Conservation (phyloP, 2,797 vertebrate genomes). For the Phrynocephalus guinanensis region DNA sequence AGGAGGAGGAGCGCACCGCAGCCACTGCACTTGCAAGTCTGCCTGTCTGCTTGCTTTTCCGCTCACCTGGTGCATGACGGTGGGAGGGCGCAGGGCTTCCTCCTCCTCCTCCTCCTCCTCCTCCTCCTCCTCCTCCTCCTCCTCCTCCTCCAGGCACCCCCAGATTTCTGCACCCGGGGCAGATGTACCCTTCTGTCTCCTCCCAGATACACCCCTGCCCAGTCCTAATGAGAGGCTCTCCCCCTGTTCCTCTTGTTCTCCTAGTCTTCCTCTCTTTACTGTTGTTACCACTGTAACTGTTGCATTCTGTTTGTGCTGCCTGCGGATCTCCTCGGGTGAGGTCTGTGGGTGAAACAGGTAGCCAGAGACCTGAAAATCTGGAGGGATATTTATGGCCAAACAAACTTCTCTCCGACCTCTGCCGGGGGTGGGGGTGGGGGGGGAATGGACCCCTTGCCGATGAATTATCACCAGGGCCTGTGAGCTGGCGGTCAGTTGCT, state of each 20-base stretch:
- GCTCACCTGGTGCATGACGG: too few relatives aligned
- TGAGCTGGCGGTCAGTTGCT: neutral
- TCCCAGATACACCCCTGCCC: too few relatives aligned
- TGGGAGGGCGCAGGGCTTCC: too few relatives aligned
- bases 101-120: too few relatives aligned
- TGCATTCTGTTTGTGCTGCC: neutral
- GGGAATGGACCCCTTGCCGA: neutral
- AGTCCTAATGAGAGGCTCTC: neutral
- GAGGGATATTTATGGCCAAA: conserved; percentile 2
- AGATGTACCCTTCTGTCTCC: too few relatives aligned
- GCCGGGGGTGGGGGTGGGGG: neutral
- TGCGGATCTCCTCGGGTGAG: conserved; percentile 15
- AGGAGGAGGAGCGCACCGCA: too few relatives aligned
- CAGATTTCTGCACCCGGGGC: too few relatives aligned
- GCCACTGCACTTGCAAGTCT: too few relatives aligned
- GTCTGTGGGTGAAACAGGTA: neutral
- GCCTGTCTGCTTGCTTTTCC: too few relatives aligned
- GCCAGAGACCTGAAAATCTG: neutral
- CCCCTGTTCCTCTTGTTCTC: neutral
- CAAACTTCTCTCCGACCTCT: neutral
- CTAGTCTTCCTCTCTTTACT: too few relatives aligned
- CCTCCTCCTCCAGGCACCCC: too few relatives aligned
- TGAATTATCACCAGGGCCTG: neutral
- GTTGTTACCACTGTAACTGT: neutral
- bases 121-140: too few relatives aligned